Percentiles rank a stretch among this genome's conserved stretches.
phyloP scores from a whole-genome alignment of 2,113 vertebrate species.

The Numida meleagris region DNA sequence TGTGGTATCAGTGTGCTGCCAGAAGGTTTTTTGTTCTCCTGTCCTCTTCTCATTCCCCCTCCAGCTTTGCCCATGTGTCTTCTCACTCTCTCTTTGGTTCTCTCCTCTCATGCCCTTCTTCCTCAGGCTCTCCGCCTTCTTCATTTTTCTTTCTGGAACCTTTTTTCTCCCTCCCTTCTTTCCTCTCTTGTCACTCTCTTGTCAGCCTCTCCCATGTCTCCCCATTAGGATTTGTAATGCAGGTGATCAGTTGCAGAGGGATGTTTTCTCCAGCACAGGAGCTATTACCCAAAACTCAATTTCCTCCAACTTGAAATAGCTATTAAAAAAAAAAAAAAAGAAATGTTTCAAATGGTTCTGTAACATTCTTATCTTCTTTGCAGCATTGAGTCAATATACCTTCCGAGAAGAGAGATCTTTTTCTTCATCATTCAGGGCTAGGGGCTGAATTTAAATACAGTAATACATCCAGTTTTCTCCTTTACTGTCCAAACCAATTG shows the following conservation, averaged over 20 bases:
- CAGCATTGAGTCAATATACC: slow-evolving; percentile 16
- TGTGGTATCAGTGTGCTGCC: neutral
- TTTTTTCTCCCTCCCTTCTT: neutral
- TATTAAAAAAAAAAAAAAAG: slow-evolving; percentile 10
- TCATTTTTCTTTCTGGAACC: neutral
- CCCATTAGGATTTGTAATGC: slow-evolving; percentile 48
- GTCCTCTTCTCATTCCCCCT: neutral
- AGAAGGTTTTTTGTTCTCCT: neutral
- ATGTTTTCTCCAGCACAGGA: slow-evolving; percentile 48
- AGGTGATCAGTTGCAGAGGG: slow-evolving; percentile 69
- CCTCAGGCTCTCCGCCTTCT: neutral
- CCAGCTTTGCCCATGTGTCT: neutral
- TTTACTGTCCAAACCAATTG: slow-evolving; percentile 64
- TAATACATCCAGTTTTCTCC: slow-evolving; percentile 62
- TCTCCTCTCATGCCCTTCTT: neutral
- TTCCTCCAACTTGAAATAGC: slow-evolving; percentile 55
- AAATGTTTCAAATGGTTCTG: slow-evolving; percentile 55
- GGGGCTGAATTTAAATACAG: slow-evolving; percentile 66
- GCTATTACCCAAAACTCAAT: slow-evolving; percentile 75
- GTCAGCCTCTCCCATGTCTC: slow-evolving; percentile 42
- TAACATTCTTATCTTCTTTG: slow-evolving; percentile 45
- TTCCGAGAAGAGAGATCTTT: slow-evolving; percentile 50
- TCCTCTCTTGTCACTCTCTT: slow-evolving; percentile 45
- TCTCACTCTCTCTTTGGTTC: neutral
- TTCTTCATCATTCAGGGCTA: slow-evolving; percentile 50